These are phyloP conservation scores for Varecia variegata DNA, from an alignment of 2,797 vertebrate species.

Conservation along the genomic window DNA sequence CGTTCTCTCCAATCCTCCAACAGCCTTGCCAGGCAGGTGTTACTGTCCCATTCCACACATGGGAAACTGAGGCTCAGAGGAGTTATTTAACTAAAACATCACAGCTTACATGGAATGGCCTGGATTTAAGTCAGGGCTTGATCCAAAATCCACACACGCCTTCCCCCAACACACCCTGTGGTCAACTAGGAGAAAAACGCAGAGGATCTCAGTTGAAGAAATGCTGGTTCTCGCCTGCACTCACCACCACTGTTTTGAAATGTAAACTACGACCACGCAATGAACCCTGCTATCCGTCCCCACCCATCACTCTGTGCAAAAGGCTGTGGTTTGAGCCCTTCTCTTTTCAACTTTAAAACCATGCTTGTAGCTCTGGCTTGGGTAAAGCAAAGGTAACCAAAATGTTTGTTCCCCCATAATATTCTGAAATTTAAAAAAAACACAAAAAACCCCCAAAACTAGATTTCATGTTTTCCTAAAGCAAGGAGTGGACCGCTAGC, in stretches of 20 bases:
- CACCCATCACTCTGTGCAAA: background rate
- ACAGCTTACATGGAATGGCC: background rate
- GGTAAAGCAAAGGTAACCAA: too few relatives aligned
- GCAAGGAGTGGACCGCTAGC: background rate
- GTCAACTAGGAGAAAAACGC: background rate
- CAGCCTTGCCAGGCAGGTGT: background rate
- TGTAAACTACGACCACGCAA: background rate
- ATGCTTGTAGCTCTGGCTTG: too few relatives aligned
- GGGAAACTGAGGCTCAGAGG: background rate
- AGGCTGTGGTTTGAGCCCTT: background rate
- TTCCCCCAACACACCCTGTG: background rate
- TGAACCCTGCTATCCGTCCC: background rate
- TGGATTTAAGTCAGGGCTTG: background rate
- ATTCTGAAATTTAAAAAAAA: too few relatives aligned
- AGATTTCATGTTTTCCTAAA: background rate
- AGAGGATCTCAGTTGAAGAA: background rate
- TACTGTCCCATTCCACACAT: background rate
- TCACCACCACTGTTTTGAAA: too few relatives aligned
- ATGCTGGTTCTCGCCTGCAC: background rate
- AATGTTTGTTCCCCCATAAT: too few relatives aligned
- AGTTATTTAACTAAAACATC: background rate
- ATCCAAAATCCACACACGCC: background rate
- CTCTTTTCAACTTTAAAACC: background rate
- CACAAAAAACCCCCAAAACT: background rate
- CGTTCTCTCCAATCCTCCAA: background rate